Conservation (phyloP, 2,888 invertebrate genomes). For the Nymphalis c-album region DNA sequence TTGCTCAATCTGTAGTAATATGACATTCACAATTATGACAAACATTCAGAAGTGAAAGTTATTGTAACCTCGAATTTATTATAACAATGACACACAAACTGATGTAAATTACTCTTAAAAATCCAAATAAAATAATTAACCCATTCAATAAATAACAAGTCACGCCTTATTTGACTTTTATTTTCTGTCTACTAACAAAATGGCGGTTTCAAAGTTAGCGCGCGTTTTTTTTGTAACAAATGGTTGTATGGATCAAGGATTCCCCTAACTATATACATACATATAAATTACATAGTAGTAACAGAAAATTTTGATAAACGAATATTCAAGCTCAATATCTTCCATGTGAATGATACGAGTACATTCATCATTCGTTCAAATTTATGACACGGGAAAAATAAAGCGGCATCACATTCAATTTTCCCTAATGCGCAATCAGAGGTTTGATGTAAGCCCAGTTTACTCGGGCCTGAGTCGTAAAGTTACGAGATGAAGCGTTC, state of each 20-base stretch:
- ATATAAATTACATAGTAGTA: neutral
- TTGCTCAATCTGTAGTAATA: too few species aligned
- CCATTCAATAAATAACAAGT: too few species aligned
- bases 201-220: too few species aligned
- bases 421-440: slow-evolving; percentile 43
- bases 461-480: slow-evolving; percentile 29
- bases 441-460: slow-evolving; percentile 28
- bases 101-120: too few species aligned
- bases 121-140: too few species aligned
- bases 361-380: slow-evolving; percentile 25
- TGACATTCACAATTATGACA: too few species aligned
- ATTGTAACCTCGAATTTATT: too few species aligned
- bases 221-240: neutral
- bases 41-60: too few species aligned
- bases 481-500: slow-evolving; percentile 13
- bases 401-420: slow-evolving; percentile 39
- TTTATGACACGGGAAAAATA: slow-evolving; percentile 30
- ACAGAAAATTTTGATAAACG: neutral
- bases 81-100: too few species aligned
- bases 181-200: too few species aligned
- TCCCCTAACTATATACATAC: neutral
- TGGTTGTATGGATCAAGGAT: neutral
- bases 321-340: slow-evolving; percentile 1
- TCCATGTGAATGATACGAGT: slow-evolving; percentile 11
- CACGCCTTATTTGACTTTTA: too few species aligned